Percentiles rank a stretch among this genome's conserved stretches.
Conservation (phyloP, 2,797 vertebrate species). For the Apogon hyalosoma region DNA sequence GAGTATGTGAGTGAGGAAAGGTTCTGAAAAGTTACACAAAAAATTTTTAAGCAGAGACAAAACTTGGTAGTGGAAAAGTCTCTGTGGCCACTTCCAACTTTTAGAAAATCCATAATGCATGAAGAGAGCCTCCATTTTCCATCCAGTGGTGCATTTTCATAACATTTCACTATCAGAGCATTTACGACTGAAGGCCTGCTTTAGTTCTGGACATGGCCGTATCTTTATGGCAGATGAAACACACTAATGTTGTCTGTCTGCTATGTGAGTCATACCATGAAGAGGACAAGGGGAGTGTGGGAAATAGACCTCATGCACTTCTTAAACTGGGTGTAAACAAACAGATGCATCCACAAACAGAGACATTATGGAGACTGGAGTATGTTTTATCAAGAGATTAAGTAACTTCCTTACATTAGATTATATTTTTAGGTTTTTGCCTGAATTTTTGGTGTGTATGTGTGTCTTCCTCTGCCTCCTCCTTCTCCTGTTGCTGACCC, state of each 20-base stretch:
- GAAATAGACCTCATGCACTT: slow-evolving; percentile 58
- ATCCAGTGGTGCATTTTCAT: slow-evolving; percentile 54
- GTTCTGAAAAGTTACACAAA: slow-evolving; percentile 31
- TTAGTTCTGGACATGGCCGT: slow-evolving; percentile 18
- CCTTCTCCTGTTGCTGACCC: background rate
- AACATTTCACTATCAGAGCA: slow-evolving; percentile 68
- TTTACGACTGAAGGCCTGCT: slow-evolving; percentile 38
- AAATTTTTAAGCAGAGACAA: slow-evolving; percentile 18
- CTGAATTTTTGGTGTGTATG: slow-evolving; percentile 1
- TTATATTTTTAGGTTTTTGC: slow-evolving; percentile 2
- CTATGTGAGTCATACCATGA: slow-evolving; percentile 44
- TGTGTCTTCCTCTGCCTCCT: background rate
- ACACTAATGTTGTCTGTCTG: slow-evolving; percentile 30
- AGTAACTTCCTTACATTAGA: slow-evolving; percentile 6
- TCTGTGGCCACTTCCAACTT: background rate
- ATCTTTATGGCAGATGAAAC: slow-evolving; percentile 59
- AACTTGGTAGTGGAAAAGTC: slow-evolving; percentile 8
- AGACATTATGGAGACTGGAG: slow-evolving; percentile 28
- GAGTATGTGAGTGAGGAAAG: slow-evolving; percentile 18
- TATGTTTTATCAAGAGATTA: slow-evolving; percentile 24
- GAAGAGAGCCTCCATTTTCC: slow-evolving; percentile 11
- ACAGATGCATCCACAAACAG: slow-evolving; percentile 23
- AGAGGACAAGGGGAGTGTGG: slow-evolving; percentile 53
- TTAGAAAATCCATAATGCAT: slow-evolving; percentile 3
- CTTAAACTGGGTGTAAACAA: slow-evolving; percentile 53